These are phyloP conservation scores for Margaritifera margaritifera DNA, from an alignment of 2,888 invertebrate species.

Conservation along the genomic window DNA sequence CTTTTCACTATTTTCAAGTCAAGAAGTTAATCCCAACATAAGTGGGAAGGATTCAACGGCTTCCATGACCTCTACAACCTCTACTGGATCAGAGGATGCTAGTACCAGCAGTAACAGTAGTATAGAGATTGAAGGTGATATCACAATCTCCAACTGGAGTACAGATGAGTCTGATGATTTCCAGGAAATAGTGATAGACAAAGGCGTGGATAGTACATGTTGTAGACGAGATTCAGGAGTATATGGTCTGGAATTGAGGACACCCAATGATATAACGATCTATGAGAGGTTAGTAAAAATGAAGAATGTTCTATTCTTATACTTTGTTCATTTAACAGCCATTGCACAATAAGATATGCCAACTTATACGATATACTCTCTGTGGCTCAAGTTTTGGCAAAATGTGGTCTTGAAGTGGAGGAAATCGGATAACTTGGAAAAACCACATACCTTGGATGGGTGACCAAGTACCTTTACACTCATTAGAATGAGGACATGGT, in stretches of 20 bases:
- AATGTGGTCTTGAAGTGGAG: too few relatives aligned
- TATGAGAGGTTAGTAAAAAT: conserved; percentile 26
- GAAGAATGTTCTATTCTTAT: neutral
- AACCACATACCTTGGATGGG: too few relatives aligned
- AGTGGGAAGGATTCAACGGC: conserved; percentile 77
- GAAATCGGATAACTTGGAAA: too few relatives aligned
- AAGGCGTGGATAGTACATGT: conserved; percentile 8
- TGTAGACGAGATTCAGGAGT: conserved; percentile 9
- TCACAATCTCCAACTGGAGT: conserved; percentile 20
- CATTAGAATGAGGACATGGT: too few relatives aligned
- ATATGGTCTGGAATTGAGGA: conserved; percentile 29
- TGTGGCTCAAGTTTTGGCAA: too few relatives aligned
- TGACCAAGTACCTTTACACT: too few relatives aligned
- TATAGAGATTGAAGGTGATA: conserved; percentile 20
- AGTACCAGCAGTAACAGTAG: conserved; percentile 34
- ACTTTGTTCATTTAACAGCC: neutral
- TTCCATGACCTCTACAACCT: conserved; percentile 72
- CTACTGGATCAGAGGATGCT: conserved; percentile 76
- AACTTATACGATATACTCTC: too few relatives aligned
- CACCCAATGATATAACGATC: conserved; percentile 28
- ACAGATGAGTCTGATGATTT: conserved; percentile 4
- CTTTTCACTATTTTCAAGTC: conserved; percentile 26
- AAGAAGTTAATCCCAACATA: conserved; percentile 65
- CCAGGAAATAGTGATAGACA: conserved; percentile 1
- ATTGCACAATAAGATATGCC: too few relatives aligned